phyloP scores from a whole-genome alignment of 2,797 vertebrate genomes.

The Scomberomorus guttatus region DNA sequence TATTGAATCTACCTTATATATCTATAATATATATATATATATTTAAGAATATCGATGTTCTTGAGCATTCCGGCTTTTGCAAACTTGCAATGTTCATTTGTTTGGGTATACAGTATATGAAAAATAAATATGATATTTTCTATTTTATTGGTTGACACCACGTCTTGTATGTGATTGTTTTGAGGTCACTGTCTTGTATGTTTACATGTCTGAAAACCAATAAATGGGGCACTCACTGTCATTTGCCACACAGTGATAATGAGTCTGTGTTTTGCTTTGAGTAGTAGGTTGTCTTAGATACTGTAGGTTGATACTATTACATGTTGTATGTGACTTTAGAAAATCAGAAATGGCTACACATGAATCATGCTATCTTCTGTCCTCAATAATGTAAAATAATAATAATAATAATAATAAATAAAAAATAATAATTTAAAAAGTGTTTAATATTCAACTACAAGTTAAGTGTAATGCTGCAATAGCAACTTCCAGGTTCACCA shows the following conservation, averaged over 20 bases:
- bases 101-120: conserved; percentile 72
- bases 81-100: conserved; percentile 77
- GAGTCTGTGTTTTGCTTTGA: conserved; percentile 10
- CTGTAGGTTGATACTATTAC: background rate
- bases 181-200: conserved; percentile 85
- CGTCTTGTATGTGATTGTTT: conserved; percentile 85
- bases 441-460: background rate
- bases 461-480: no score
- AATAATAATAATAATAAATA: no score
- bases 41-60: conserved; percentile 84
- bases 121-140: conserved; percentile 75
- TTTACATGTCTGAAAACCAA: conserved; percentile 87
- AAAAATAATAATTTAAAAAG: no score
- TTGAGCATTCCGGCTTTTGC: conserved; percentile 86
- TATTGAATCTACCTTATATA: conserved; percentile 74
- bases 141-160: conserved; percentile 81
- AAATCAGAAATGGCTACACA: background rate
- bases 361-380: background rate
- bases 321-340: no score
- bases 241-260: conserved; percentile 56
- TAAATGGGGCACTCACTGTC: conserved; percentile 78
- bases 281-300: background rate
- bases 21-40: conserved; percentile 74
- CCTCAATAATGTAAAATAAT: no score
- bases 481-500: background rate